Base-by-base conservation (phyloP, 2,113 vertebrate species). In the Ceyx melanurus region DNA sequence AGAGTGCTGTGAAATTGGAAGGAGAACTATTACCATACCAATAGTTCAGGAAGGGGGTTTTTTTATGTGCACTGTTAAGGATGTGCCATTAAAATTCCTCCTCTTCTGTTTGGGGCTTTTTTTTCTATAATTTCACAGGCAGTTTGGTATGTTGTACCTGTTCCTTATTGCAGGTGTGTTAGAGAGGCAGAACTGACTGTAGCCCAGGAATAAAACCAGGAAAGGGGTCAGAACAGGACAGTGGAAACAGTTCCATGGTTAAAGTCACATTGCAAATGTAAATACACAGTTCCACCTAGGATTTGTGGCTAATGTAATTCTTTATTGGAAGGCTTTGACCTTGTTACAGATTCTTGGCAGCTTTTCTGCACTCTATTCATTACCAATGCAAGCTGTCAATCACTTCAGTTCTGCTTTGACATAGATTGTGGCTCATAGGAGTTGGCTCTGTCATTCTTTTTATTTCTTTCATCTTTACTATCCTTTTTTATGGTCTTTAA, bases 311-410 rank as follows among this genome's bases (percentile, higher is more conserved):
- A 93, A 92, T 93, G 50, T 92, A 88, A 91, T 95, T 97, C 85
- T 93, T 96, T 95, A 93, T 89, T 93, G 86, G 86, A 93, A 94
- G 67, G 73, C 77, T 97, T 92, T 90, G 92, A 95, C 91, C 93
- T 97, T 94, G 62, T 89, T 94, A 90, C 13, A 15, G 89, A 93
- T 90, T 96, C 93, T 92, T 96, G 77, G 90, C 75, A 80, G 89
- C 91, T 80, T 77, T 93, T 81, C 61, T 51, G 77, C 70, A 78
- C 88, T 90, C 88, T 82, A 50, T 90, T 97, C 93, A 93, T 97
- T 96, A 95, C 89, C 94, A 93, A 95, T 94, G 86, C 21, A 81
- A 96, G 64, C 89, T 97, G 91, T 92, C 95, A 95, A 88, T 95
- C 90, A 94, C 74, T 96, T 94, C 65, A 84, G 93, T 93, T 96